Conservation (phyloP, 2,113 vertebrate species). For the Gobius niger region DNA sequence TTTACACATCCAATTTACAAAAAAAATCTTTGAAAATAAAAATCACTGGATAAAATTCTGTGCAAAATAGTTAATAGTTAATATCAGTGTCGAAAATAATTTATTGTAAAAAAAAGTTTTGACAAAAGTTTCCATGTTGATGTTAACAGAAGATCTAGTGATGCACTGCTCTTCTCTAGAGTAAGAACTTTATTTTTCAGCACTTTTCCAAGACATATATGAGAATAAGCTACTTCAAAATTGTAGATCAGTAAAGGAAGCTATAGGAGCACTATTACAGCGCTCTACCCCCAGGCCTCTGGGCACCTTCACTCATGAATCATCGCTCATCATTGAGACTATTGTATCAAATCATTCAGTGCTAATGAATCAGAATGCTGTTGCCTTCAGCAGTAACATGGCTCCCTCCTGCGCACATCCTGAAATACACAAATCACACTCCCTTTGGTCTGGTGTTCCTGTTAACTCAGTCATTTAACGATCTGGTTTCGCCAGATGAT, state of each 20-base stretch:
- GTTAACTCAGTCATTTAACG: conserved; percentile 7
- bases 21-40: no score
- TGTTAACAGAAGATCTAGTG: no score
- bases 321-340: conserved; percentile 25
- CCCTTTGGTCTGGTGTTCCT: conserved; percentile 5
- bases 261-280: conserved; percentile 10
- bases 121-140: no score
- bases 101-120: no score
- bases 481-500: conserved; percentile 2
- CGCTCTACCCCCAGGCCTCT: conserved; percentile 12
- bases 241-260: background rate
- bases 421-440: background rate
- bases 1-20: no score
- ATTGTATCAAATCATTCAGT: conserved; percentile 29
- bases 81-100: no score
- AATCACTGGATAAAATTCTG: no score
- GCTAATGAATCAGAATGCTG: conserved; percentile 27
- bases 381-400: conserved; percentile 12
- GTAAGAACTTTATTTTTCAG: no score
- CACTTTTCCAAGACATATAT: no score
- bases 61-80: no score
- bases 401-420: conserved; percentile 7
- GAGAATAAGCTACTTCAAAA: background rate
- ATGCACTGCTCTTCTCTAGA: no score
- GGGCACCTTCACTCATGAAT: conserved; percentile 28